These are phyloP conservation scores for Tiaroga cobitis DNA, from an alignment of 2,797 vertebrate genomes.

Conservation along the genomic window DNA sequence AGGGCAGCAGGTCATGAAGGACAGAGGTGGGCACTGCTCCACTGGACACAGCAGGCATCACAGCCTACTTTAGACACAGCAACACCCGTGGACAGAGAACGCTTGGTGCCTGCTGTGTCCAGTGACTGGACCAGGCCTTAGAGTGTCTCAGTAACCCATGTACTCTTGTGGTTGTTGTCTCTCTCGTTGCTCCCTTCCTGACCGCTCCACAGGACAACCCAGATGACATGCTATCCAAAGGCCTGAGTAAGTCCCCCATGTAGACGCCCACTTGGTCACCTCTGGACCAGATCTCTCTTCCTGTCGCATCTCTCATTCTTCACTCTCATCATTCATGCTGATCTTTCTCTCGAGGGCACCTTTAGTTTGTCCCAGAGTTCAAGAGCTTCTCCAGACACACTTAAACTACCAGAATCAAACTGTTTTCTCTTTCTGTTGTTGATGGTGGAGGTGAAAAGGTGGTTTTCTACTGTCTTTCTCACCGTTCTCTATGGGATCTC, in stretches of 20 bases:
- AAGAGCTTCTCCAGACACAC: neutral
- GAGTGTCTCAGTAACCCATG: conserved; percentile 84
- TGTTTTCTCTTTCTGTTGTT: neutral
- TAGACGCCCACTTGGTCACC: conserved; percentile 54
- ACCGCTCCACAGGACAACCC: conserved; percentile 93
- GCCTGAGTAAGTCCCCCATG: conserved; percentile 90
- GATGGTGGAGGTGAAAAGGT: neutral
- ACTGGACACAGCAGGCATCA: conserved; percentile 33
- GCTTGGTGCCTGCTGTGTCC: conserved; percentile 4
- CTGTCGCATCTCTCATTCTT: conserved; percentile 1
- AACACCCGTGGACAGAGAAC: conserved; percentile 6
- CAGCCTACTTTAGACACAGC: neutral
- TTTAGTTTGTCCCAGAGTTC: neutral
- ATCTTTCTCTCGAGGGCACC: neutral
- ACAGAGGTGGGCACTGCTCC: conserved; percentile 54
- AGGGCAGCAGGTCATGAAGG: conserved; percentile 45
- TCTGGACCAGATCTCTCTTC: conserved; percentile 51
- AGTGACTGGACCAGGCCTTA: conserved; percentile 66
- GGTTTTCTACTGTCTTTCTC: neutral
- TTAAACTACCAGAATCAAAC: neutral
- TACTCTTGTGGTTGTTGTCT: conserved; percentile 91
- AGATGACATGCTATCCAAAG: conserved; percentile 93
- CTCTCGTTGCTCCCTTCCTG: conserved; percentile 72
- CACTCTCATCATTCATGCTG: conserved; percentile 13
- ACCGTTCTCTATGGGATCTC: neutral